These are phyloP conservation scores for Argyresthia albistria DNA, from an alignment of 2,888 invertebrate species.

Conservation along the genomic window DNA sequence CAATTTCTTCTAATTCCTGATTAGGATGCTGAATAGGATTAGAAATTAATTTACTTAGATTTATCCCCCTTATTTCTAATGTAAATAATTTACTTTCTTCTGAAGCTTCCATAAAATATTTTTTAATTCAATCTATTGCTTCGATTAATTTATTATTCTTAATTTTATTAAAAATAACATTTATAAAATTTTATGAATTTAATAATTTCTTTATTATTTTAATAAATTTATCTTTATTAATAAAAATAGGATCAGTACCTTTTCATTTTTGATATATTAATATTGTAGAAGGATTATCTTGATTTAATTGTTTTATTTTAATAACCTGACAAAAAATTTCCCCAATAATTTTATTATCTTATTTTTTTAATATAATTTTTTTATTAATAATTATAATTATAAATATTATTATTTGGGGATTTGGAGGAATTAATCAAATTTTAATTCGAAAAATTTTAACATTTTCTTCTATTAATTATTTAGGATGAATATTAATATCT, in stretches of 20 bases:
- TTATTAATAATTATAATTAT: conserved; percentile 52
- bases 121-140: conserved; percentile 71
- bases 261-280: conserved; percentile 75
- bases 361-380: conserved; percentile 51
- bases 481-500: conserved; percentile 68
- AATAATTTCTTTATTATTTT: conserved; percentile 33
- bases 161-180: conserved; percentile 47
- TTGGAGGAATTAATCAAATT: conserved; percentile 69
- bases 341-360: conserved; percentile 68
- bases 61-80: conserved; percentile 71
- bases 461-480: conserved; percentile 76
- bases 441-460: conserved; percentile 72
- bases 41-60: conserved; percentile 75
- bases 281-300: conserved; percentile 71
- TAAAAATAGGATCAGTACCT: conserved; percentile 72
- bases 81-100: conserved; percentile 57
- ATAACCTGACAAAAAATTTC: conserved; percentile 78
- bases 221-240: conserved; percentile 51
- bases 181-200: conserved; percentile 38
- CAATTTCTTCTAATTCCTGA: conserved; percentile 48
- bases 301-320: conserved; percentile 69
- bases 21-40: conserved; percentile 72
- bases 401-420: conserved; percentile 56
- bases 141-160: conserved; percentile 68
- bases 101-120: conserved; percentile 75